Conservation (phyloP, 2,797 vertebrate species). For the Tenualosa thibaudeaui region DNA sequence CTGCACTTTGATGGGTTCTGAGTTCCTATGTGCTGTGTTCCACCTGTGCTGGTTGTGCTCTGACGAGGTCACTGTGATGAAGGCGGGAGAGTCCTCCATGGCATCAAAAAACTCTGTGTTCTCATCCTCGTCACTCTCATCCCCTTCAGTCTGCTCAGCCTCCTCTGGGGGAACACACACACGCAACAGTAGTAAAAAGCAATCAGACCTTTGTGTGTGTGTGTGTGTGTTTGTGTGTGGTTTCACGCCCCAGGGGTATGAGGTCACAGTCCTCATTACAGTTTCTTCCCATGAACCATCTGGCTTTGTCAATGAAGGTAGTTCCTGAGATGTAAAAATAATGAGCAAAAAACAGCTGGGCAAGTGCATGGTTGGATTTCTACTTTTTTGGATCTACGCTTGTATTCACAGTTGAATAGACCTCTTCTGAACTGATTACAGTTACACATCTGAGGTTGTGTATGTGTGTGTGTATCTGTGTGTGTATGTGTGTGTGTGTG, state of each 20-base stretch:
- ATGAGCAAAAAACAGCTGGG: background rate
- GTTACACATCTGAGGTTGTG: background rate
- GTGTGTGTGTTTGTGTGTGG: constrained; percentile 21
- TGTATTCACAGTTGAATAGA: background rate
- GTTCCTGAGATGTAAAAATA: background rate
- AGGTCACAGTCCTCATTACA: background rate
- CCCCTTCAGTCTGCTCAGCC: constrained; percentile 76
- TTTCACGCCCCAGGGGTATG: background rate
- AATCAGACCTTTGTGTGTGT: background rate
- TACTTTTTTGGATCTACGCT: background rate
- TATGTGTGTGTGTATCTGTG: constrained; percentile 5
- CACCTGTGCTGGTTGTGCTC: constrained; percentile 86
- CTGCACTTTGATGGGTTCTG: background rate
- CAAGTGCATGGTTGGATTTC: background rate
- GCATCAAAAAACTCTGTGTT: constrained; percentile 96
- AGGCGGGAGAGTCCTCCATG: constrained; percentile 94
- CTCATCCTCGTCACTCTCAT: constrained; percentile 96
- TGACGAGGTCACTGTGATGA: constrained; percentile 90
- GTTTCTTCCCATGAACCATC: background rate
- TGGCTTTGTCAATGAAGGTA: background rate
- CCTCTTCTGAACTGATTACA: background rate
- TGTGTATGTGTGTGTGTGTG: constrained; percentile 24
- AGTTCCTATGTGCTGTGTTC: background rate
- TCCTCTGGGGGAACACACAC: constrained; percentile 56
- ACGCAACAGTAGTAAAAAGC: background rate